Evolutionary conservation across 2,113 vertebrate species (phyloP), one percentile per base, ranked within the genome.

Genomic region (Vulpes vulpes): DNA sequence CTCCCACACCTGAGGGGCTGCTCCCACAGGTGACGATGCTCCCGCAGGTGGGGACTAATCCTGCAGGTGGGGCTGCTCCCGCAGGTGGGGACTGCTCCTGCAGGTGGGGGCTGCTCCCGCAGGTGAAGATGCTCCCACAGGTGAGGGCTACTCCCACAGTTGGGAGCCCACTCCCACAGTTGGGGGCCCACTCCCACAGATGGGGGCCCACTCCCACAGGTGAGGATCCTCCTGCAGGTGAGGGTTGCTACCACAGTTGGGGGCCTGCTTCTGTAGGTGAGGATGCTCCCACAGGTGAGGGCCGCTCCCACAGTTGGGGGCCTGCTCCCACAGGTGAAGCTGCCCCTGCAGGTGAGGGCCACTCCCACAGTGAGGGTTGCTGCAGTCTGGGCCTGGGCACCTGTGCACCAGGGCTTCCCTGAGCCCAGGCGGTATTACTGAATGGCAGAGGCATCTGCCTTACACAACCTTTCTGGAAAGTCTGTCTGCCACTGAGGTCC

Each of bases 1-100:
- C 43, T 78, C 83, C 62, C 30, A 2, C 19, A 67, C 43, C n/a
- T n/a, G n/a, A n/a, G n/a, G 32, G 3, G 38, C 38, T 60, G 14
- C 2, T 51, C 30, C 43, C 15, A 1, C 15, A 30, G 43, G 49
- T 5, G 76, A 0, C 35, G 6, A 19, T 12, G 0, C 1, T 4
- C 82, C 82, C 62, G 4, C 43, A 65, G 10, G 43, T 0, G 16
- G 49, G 32, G 23, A 4, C 38, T 43, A 4, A 4, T 43, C 38
- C 38, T 4, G 4, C 38, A 30, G 43, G 49, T 5, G 76, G 0
- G 55, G 6, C 53, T 10, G 20, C 3, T 25, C 15, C 43, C 15
- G 2, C 15, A 30, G 43, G 49, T 5, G 76, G 1, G 55, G 23
- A 4, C 38, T 43, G 38, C 38, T 43, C 38, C 38, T 4, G 4